Conservation (phyloP, 2,113 vertebrate species). For the Oryzias celebensis region DNA sequence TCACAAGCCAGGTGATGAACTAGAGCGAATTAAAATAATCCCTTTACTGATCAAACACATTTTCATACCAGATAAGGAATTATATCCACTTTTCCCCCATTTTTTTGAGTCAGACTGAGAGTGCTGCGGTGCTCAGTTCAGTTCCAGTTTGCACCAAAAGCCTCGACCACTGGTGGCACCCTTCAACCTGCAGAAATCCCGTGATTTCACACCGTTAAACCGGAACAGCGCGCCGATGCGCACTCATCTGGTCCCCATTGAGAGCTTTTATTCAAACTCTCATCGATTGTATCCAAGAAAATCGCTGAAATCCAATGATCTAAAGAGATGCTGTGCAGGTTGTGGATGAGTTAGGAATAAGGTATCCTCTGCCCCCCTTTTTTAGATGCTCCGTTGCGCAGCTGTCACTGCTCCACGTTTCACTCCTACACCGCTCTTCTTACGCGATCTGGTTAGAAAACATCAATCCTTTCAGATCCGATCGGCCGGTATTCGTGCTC, state of each 20-base stretch:
- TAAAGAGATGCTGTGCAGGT: constrained; percentile 1
- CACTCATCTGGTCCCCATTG: constrained; percentile 46
- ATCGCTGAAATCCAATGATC: constrained; percentile 5
- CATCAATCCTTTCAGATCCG: constrained; percentile 19
- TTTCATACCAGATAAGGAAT: constrained; percentile 24
- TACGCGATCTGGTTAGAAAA: background rate
- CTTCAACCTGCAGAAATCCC: constrained; percentile 33
- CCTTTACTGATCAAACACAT: constrained; percentile 12
- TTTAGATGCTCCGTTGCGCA: constrained; percentile 20
- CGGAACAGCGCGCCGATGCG: constrained; percentile 55
- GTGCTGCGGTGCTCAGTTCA: constrained; percentile 16
- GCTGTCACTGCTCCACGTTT: constrained; percentile 36
- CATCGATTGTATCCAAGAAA: constrained; percentile 23
- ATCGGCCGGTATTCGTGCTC: constrained; percentile 9
- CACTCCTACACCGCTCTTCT: constrained; percentile 15
- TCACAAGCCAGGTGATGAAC: constrained; percentile 37
- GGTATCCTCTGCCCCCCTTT: background rate
- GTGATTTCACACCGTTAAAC: constrained; percentile 38
- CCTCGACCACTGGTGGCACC: constrained; percentile 14
- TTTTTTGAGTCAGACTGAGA: constrained; percentile 4
- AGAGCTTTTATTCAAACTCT: constrained; percentile 33
- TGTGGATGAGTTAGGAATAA: background rate
- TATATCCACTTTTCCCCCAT: constrained; percentile 55
- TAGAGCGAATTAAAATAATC: constrained; percentile 50
- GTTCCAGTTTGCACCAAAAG: constrained; percentile 49